Evolutionary conservation across 2,797 vertebrate species (phyloP).

Genomic region (Atherinosoma microstoma): DNA sequence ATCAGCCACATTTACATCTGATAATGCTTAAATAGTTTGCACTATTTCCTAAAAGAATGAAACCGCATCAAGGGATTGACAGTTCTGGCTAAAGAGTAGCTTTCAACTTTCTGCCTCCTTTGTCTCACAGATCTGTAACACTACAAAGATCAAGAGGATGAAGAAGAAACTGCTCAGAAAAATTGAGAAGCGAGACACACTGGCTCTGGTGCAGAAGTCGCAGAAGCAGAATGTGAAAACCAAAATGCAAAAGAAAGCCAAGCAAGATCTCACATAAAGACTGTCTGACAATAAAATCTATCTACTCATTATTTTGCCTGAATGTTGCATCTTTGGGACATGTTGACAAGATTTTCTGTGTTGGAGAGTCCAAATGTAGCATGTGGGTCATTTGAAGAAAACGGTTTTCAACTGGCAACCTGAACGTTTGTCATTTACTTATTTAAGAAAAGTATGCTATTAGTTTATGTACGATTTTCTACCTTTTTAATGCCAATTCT

Average conservation of each 20-base stretch:
- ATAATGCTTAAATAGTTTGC: not conserved
- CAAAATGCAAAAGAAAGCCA: constrained; percentile 40
- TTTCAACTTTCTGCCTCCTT: not conserved
- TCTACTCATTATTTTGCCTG: constrained; percentile 1
- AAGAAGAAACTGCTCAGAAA: constrained; percentile 93
- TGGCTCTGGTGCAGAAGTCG: constrained; percentile 85
- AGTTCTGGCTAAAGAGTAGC: not conserved
- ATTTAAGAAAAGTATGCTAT: not conserved
- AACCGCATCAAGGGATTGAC: not conserved
- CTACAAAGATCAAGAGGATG: constrained; percentile 91
- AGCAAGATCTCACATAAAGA: constrained; percentile 42
- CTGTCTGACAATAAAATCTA: constrained; percentile 17
- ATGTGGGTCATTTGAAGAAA: not conserved
- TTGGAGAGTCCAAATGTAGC: not conserved
- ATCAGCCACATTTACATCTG: not conserved
- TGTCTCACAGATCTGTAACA: constrained; percentile 89
- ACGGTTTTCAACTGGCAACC: not conserved
- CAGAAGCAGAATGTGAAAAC: constrained; percentile 61
- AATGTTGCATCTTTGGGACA: constrained; percentile 6
- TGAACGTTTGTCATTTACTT: not conserved
- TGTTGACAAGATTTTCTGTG: not conserved
- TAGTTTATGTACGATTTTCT: no score
- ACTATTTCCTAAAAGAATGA: not conserved
- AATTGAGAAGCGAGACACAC: constrained; percentile 92
- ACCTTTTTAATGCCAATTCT: no score